Base-by-base conservation (phyloP, 2,888 invertebrate species). In the Caenorhabditis wallacei region DNA sequence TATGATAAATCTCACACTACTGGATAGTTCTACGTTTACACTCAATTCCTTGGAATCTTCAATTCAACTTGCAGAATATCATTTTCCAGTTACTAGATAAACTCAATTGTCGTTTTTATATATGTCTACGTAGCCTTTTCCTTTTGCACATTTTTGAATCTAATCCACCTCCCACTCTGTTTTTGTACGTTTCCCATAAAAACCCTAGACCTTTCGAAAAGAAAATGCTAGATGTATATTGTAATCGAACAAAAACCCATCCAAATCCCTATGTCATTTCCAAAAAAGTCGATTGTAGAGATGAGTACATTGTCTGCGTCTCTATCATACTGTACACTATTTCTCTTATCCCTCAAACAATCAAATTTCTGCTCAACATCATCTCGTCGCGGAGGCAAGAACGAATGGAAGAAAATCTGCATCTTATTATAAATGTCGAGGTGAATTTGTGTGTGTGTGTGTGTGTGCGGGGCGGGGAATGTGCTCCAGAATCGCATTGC, bases 361-460 rank as follows among this genome's bases (percentile, higher is more conserved):
- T 76, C 76, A 46, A 76, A 76, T 76, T 76, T 57, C 59, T 57
- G 56, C 63, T 63, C 63, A 63, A 63, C 69, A 69, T 69, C 56
- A 56, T 69, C 59, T 40, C 7, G 22, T 30, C 46, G n/a, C 30
- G 56, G 37, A 48, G 35, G n/a, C 46, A n/a, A 51, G 68, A 61
- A 43, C 66, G 70, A 57, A 57, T 56, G 75, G 59, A 56, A 59
- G 35, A 66, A 48, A 76, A 76, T 76, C 69, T 76, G 76, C 76
- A 76, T 76, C 59, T 76, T 76, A 76, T 76, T 76, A 76, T 61
- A 53, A 69, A 66, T 59, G 66, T 59, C 76, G 76, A 57, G 76
- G 76, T 76, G 68, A 76, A 76, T 76, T 76, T 76, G 75, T 63
- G n/a, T n/a, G n/a, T n/a, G n/a, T n/a, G n/a, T n/a, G n/a, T n/a